Base-by-base conservation (phyloP, 2,888 invertebrate genomes). In the Eubasilissa splendida region DNA sequence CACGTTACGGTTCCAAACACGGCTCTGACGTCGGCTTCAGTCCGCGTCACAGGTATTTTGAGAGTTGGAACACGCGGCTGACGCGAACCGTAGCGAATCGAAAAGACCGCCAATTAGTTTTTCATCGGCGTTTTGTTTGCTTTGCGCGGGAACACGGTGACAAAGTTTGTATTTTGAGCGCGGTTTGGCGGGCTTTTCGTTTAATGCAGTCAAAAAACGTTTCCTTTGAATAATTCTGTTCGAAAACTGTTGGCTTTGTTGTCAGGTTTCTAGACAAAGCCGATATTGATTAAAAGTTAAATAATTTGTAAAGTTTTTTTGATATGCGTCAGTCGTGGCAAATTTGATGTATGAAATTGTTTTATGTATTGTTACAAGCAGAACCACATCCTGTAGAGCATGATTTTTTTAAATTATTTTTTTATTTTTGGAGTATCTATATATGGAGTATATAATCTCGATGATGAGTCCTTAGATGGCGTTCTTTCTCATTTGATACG, bases 41-140 rank as follows among this genome's bases (percentile, higher is more conserved):
- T 63, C 63, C 31, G 33, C 12, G 63, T 8, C 12, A 42, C 42
- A 33, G 63, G 33, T 11, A 63, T 63, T 31, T 63, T 63, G 12
- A 63, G 63, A 12, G 42, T 63, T 33, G 63, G 31, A 63, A 63
- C 33, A 33, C 33, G 11, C 33, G 63, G 42, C 63, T 2, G 3
- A 31, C 10, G 60, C 22, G 33, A 31, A 31, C 10, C 63, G 63
- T 9, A 12, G 12, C 5, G 33, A 12, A 63, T 33, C 11, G 12
- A 63, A 63, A 63, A 63, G 31, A 63, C 63, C 33, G 10, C 10
- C 33, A 63, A 63, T 63, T 63, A 63, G 63, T 63, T 63, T 63
- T 33, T 63, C 63, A 63, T 33, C 63, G 31, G 4, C 63, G 63
- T 31, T 11, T 31, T 5, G 42, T 7, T 33, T 11, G 33, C 12